phyloP scores from a whole-genome alignment of 2,113 vertebrate species.

The Ailurus styani region DNA sequence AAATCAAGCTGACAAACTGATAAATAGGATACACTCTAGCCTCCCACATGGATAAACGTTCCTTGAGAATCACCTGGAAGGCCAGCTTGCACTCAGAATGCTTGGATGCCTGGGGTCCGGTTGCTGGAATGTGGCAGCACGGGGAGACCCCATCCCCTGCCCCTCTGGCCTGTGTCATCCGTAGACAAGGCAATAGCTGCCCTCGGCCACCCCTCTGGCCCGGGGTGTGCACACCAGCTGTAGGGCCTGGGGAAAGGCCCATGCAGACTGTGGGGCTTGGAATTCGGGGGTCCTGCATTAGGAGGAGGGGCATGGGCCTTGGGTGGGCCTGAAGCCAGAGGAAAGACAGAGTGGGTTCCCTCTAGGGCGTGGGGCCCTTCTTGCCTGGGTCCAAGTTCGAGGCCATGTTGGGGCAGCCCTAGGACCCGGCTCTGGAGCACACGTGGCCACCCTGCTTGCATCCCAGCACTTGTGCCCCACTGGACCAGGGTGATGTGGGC shows the following conservation, averaged over 20 bases:
- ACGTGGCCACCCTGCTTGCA: neutral
- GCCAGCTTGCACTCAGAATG: neutral
- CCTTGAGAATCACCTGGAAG: neutral
- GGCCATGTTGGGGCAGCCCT: no score
- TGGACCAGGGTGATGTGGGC: neutral
- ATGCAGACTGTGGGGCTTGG: neutral
- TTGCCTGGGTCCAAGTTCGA: neutral
- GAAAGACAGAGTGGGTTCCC: neutral
- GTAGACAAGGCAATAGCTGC: neutral
- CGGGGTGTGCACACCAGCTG: neutral
- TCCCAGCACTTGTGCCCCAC: neutral
- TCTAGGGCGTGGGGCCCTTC: neutral
- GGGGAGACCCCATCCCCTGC: accelerated
- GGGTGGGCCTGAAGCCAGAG: neutral
- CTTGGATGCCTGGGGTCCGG: neutral
- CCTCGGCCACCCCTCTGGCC: neutral
- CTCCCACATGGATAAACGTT: neutral
- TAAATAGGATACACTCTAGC: neutral
- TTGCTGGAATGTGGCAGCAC: neutral
- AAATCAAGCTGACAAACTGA: neutral
- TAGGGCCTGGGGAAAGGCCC: neutral
- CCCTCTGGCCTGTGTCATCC: neutral
- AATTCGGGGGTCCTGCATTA: neutral
- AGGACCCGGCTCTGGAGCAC: neutral
- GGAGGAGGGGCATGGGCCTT: neutral